These are phyloP conservation scores for Sesia apiformis DNA, from an alignment of 2,888 invertebrate species.

Conservation along the genomic window DNA sequence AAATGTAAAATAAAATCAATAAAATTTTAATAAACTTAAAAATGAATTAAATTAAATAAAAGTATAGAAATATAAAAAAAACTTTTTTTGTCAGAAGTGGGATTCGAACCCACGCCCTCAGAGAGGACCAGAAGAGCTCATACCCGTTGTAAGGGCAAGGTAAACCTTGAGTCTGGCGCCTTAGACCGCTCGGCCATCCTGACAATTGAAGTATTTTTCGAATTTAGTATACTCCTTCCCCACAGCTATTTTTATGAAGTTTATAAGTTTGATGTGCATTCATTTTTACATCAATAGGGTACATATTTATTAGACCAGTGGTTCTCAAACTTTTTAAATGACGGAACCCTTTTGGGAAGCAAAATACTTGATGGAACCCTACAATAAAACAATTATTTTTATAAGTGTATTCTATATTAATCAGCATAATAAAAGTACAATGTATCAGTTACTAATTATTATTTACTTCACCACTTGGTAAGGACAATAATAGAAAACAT, in stretches of 20 bases:
- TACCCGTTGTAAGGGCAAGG: constrained; percentile 78
- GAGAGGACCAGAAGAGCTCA: constrained; percentile 81
- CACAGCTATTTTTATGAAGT: neutral
- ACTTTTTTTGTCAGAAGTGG: constrained; percentile 82
- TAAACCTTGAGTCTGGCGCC: constrained; percentile 78
- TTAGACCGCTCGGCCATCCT: constrained; percentile 94
- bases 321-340: too few relatives aligned
- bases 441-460: too few relatives aligned
- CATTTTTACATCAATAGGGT: too few relatives aligned
- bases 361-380: too few relatives aligned
- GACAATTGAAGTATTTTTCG: constrained; percentile 43
- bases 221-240: constrained; percentile 26
- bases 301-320: too few relatives aligned
- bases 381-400: too few relatives aligned
- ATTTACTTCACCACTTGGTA: too few relatives aligned
- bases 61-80: constrained; percentile 30
- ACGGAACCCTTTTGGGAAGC: too few relatives aligned
- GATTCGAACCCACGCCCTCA: constrained; percentile 89
- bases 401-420: too few relatives aligned
- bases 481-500: too few relatives aligned
- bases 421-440: too few relatives aligned
- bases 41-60: constrained; percentile 1
- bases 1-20: neutral
- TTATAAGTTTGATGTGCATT: too few relatives aligned
- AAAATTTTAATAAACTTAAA: constrained; percentile 1